phyloP scores from a whole-genome alignment of 2,888 invertebrate species.

The Polydesmus complanatus region DNA sequence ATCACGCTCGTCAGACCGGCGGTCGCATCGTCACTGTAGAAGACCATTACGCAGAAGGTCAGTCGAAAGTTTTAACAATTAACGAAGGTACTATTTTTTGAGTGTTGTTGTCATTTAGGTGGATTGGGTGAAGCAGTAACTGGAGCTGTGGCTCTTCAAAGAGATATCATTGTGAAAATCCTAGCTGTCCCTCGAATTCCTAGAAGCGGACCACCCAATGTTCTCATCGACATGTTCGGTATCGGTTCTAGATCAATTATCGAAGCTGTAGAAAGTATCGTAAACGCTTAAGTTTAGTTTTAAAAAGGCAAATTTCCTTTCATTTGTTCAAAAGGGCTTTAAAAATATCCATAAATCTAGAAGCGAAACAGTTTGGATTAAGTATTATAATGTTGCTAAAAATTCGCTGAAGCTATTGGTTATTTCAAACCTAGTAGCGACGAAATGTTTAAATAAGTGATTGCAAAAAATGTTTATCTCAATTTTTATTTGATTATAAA shows the following conservation, averaged over 20 bases:
- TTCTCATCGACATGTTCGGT: constrained; percentile 74
- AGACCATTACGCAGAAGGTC: constrained; percentile 88
- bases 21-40: constrained; percentile 84
- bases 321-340: no score
- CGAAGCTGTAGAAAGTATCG: constrained; percentile 48
- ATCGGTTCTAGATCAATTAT: constrained; percentile 69
- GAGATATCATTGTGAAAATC: constrained; percentile 56
- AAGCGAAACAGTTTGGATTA: no score
- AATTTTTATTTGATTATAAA: no score
- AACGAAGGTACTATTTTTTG: constrained; percentile 2
- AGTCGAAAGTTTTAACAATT: constrained; percentile 7
- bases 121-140: constrained; percentile 92
- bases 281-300: constrained; percentile 6
- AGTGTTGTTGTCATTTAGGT: constrained; percentile 39
- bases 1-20: constrained; percentile 60
- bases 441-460: no score
- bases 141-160: constrained; percentile 58
- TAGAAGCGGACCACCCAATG: constrained; percentile 78
- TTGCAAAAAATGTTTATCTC: no score
- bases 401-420: no score
- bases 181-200: constrained; percentile 71
- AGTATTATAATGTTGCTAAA: no score
- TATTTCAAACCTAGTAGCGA: no score
- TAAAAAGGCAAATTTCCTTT: no score
- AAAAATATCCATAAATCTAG: no score